These are phyloP conservation scores for Enteromius afrohamiltoni DNA, from an alignment of 2,797 vertebrate genomes.

Conservation along the genomic window DNA sequence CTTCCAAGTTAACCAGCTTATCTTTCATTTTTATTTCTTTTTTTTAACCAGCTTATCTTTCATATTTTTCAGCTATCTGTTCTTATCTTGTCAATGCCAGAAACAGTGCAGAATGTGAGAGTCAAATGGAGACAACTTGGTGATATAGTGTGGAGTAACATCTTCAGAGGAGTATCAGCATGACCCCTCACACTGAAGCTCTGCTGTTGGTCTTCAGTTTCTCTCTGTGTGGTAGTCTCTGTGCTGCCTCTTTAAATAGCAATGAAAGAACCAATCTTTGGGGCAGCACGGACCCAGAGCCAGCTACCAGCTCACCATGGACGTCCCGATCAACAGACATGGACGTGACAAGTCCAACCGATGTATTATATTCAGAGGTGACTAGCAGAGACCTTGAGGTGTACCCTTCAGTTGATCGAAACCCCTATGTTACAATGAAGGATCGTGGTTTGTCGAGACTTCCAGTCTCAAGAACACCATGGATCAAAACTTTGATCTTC, in stretches of 20 bases:
- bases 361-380: constrained; percentile 55
- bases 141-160: constrained; percentile 37
- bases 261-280: constrained; percentile 50
- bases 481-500: constrained; percentile 21
- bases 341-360: constrained; percentile 52
- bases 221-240: constrained; percentile 56
- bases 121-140: constrained; percentile 41
- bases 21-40: no score
- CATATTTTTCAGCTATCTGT: no score
- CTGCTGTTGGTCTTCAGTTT: constrained; percentile 61
- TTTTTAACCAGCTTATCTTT: no score
- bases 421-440: neutral
- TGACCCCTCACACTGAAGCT: constrained; percentile 53
- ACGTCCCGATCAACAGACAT: constrained; percentile 47
- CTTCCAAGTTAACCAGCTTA: neutral
- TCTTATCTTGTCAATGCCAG: neutral
- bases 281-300: constrained; percentile 47
- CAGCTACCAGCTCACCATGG: constrained; percentile 50
- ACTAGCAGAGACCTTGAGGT: constrained; percentile 48
- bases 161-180: constrained; percentile 49
- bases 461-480: neutral
- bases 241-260: constrained; percentile 48
- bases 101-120: constrained; percentile 24
- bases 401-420: neutral
- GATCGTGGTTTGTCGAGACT: neutral